Evolutionary conservation across 2,113 vertebrate species (phyloP), one percentile per base, ranked within the genome.

Genomic region (Caloenas nicobarica): DNA sequence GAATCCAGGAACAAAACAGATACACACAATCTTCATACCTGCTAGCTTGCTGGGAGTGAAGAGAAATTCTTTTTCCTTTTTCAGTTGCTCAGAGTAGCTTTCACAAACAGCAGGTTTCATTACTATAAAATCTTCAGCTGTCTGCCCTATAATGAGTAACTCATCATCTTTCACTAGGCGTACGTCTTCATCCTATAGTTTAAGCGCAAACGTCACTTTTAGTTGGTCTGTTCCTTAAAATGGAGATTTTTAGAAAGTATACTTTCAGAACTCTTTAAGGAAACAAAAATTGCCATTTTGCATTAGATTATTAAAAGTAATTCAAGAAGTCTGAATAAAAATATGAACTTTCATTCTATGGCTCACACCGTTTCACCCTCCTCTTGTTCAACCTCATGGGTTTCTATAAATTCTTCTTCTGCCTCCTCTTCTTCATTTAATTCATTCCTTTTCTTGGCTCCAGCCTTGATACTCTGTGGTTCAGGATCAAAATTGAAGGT

Each of bases 401-500:
- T 48, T 78, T 91, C 86, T 6, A 88, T 89, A 36, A 93, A 97
- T 62, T 97, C 97, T 25, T 94, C 97, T 66, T 97, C 98, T 60
- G 86, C 80, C 26, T 96, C 97, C 31, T 98, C 97, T 2, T 82
- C 97, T 53, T 96, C 97, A 85, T 81, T 88, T 29, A 93, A 73
- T 58, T 73, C 93, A 23, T 44, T 86, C 38, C 70, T 89, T n/a
- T 84, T 95, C 84, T 89, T 97, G 29, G 51, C 44, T 65, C 86
- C 86, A 57, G 62, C 65, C 44, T 91, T 92, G 26, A 22, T 5
- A 64, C 76, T 95, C 19, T 97, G 96, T 31, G 97, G 98, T n/a
- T 99, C 98, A 0, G 98, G 96, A 93, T 99, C 98, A 97, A 99
- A 99, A 98, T 97, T 98, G 64, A 99, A 99, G 6, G 99, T 99